Conservation (phyloP, 2,797 vertebrate genomes). For the Squalus acanthias region DNA sequence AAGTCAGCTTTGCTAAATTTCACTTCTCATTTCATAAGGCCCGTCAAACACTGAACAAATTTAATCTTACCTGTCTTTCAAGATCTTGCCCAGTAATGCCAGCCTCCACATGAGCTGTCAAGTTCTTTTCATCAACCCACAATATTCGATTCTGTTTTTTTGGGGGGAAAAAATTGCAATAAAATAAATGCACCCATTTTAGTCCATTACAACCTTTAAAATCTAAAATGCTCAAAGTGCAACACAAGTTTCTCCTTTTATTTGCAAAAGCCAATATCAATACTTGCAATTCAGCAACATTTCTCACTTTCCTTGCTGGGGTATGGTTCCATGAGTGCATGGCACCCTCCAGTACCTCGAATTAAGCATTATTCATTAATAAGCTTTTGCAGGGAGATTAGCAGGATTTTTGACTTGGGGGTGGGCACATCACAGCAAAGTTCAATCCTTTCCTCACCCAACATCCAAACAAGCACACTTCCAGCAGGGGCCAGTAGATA, state of each 20-base stretch:
- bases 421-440: not conserved
- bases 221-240: not conserved
- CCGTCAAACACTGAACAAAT: not conserved
- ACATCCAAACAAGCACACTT: not conserved
- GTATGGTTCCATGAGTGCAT: slow-evolving; percentile 13
- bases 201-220: not conserved
- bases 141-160: slow-evolving; percentile 82
- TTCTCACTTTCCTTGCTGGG: too few species aligned
- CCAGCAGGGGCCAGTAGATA: not conserved
- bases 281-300: slow-evolving; percentile 27
- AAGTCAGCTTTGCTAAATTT: not conserved
- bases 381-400: not conserved
- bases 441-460: not conserved
- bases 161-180: not conserved
- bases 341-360: slow-evolving; percentile 38
- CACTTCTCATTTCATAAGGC: not conserved
- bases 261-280: not conserved
- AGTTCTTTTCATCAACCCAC: slow-evolving; percentile 96
- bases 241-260: not conserved
- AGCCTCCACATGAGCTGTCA: slow-evolving; percentile 87
- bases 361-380: slow-evolving; percentile 50
- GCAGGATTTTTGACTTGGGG: not conserved
- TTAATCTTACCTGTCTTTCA: slow-evolving; percentile 79
- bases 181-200: not conserved
- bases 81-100: slow-evolving; percentile 94